Conservation (phyloP, 2,797 vertebrate genomes). For the Lycodopsis pacificus region DNA sequence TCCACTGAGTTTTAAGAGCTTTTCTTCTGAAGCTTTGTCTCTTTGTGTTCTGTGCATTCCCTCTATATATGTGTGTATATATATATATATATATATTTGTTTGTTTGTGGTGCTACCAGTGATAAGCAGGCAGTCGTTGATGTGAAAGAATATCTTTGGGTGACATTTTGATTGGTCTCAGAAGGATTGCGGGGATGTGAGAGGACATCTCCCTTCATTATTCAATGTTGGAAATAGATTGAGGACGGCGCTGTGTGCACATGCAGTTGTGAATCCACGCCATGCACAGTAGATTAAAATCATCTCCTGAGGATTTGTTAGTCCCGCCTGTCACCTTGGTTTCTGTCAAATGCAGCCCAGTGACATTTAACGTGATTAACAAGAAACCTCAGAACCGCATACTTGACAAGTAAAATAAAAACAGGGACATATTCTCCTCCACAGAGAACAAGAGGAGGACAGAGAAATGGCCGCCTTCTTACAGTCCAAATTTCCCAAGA, state of each 20-base stretch:
- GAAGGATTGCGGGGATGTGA: neutral
- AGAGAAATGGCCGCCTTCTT: constrained; percentile 91
- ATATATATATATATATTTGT: too few species aligned
- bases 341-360: neutral
- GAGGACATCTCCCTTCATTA: constrained; percentile 6
- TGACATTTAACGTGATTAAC: constrained; percentile 19
- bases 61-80: too few species aligned
- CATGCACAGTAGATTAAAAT: neutral
- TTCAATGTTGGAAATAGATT: neutral
- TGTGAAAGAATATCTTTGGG: constrained; percentile 3
- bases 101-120: neutral
- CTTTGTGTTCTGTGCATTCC: neutral
- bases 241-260: neutral
- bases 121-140: constrained; percentile 13
- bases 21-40: neutral
- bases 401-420: neutral
- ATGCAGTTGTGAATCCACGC: neutral
- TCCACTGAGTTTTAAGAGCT: neutral
- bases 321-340: neutral
- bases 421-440: constrained; percentile 21
- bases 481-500: constrained; percentile 86
- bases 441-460: constrained; percentile 91
- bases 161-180: constrained; percentile 27
- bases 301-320: neutral
- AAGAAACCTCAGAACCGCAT: neutral